phyloP scores from a whole-genome alignment of 1,140 invertebrate species.

The Tachypleus tridentatus region DNA sequence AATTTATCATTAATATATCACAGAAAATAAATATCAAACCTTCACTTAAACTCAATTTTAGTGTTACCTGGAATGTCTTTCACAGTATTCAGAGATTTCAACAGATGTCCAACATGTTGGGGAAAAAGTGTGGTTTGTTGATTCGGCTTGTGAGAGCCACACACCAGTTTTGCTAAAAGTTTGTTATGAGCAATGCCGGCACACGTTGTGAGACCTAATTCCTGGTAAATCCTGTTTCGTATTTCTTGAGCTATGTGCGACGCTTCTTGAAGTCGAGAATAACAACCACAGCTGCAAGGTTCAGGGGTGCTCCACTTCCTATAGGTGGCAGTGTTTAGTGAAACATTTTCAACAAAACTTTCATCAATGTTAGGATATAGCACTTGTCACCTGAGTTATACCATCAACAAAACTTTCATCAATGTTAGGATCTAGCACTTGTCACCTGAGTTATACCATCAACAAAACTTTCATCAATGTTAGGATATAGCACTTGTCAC shows the following conservation, averaged over 20 bases:
- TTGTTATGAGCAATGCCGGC: constrained; percentile 74
- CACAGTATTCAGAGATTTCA: background rate
- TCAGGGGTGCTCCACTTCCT: background rate
- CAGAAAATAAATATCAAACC: no score
- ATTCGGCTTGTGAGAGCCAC: constrained; percentile 41
- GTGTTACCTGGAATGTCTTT: background rate
- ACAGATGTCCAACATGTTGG: background rate
- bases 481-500: no score
- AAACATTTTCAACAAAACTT: no score
- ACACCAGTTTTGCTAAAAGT: constrained; percentile 61
- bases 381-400: no score
- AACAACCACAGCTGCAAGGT: background rate
- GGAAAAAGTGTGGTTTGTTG: background rate
- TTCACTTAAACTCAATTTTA: no score
- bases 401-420: no score
- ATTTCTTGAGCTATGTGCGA: background rate
- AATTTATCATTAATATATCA: no score
- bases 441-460: no score
- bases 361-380: no score
- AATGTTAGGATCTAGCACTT: no score
- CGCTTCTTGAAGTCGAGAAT: background rate
- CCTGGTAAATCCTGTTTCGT: constrained; percentile 39
- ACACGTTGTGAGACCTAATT: constrained; percentile 59
- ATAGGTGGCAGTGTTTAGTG: no score
- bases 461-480: no score